phyloP scores from a whole-genome alignment of 2,797 vertebrate species.

The Malurus leucopterus region DNA sequence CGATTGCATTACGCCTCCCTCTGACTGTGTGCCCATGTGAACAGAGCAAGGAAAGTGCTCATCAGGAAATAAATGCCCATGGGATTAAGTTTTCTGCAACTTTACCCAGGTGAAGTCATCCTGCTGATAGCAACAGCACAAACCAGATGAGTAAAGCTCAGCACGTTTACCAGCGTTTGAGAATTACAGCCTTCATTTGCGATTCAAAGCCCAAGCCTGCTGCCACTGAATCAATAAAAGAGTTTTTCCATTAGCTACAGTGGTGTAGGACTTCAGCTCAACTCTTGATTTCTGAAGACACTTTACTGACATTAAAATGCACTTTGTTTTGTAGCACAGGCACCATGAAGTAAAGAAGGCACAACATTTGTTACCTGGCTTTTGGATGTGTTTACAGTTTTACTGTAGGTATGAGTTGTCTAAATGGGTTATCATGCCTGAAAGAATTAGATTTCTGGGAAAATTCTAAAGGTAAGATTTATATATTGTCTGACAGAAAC shows the following conservation, averaged over 20 bases:
- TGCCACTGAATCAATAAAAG: slow-evolving; percentile 26
- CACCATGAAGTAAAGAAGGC: neutral
- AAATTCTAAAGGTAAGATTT: slow-evolving; percentile 4
- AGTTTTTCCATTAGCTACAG: slow-evolving; percentile 33
- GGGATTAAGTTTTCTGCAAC: neutral
- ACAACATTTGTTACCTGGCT: neutral
- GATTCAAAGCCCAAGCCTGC: slow-evolving; percentile 12
- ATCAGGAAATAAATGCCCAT: neutral
- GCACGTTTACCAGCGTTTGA: neutral
- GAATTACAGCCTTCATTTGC: slow-evolving; percentile 35
- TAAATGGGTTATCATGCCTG: neutral
- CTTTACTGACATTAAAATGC: slow-evolving; percentile 6
- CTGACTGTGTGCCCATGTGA: neutral
- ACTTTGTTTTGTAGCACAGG: neutral
- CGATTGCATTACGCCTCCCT: neutral
- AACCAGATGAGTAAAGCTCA: slow-evolving; percentile 35
- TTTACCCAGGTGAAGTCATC: neutral
- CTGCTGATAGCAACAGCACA: neutral
- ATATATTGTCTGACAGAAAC: neutral
- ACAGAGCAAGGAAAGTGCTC: neutral
- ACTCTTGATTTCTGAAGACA: neutral
- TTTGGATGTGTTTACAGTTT: neutral
- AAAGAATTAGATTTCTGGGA: neutral
- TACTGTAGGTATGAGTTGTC: neutral
- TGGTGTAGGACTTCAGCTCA: neutral